Evolutionary conservation across 2,888 invertebrate species (phyloP), one percentile per base, ranked within the genome.

Genomic region (Cheilosia vernalis): DNA sequence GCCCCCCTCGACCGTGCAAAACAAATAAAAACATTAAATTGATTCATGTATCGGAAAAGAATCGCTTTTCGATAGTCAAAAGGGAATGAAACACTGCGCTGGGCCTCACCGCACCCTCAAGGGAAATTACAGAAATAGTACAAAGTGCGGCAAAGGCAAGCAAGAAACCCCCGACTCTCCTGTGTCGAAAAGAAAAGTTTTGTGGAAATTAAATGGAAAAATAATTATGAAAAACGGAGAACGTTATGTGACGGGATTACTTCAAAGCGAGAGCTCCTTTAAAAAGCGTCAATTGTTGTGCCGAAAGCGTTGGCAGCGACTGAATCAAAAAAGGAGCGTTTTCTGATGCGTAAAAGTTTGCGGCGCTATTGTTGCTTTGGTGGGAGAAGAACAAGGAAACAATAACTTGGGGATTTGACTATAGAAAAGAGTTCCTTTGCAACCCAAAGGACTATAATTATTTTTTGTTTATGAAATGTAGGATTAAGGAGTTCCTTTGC

Each of bases 31-130:
- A 63, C 30, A 33, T 17, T 56, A 69, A 69, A 78, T 78, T 69
- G 69, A 78, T 78, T 78, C 63, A 79, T 80, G 79, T 80, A 84
- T 84, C 80, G 74, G 19, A 66, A 80, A 79, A 58, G 67, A 78
- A 63, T 63, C 63, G 73, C 56, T 73, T 77, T 72, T 77, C 72
- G 49, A 64, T 81, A 64, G 64, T 17, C 40, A 10, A 44, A 56
- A 17, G 24, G 40, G 53, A 61, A 6, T 17, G 51, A 49, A 60
- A 10, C 42, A 49, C 37, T 49, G 37, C 21, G 27, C 27, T 33
- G 33, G 19, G 4, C 2, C n/a, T n/a, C n/a, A n/a, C n/a, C n/a
- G n/a, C 44, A 61, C 58, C 77, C 61, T 78, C 82, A 55, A 72
- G 72, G 82, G 82, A 82, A 82, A 72, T 81, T 77, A 63, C 30